Evolutionary conservation across 92 coral and sea anemone genomes (phyloP).

Genomic region (Heliopora coerulea): DNA sequence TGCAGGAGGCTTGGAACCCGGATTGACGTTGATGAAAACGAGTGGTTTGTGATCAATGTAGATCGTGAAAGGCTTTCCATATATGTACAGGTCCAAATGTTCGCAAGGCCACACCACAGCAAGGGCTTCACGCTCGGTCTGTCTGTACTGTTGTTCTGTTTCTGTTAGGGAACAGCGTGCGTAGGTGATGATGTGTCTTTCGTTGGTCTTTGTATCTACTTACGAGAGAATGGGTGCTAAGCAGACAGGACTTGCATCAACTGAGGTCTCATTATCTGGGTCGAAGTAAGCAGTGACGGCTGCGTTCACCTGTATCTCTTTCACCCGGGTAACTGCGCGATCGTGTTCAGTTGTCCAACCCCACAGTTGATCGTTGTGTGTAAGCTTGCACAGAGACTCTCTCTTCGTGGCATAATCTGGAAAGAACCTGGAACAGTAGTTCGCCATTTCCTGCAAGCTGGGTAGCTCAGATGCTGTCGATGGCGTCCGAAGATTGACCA

Average conservation of each 20-base stretch:
- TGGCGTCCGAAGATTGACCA: constrained; percentile 31
- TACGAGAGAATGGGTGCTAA: too few species aligned
- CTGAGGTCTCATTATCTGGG: constrained; percentile 21
- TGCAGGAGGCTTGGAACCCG: constrained; percentile 49
- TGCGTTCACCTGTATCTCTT: constrained; percentile 1
- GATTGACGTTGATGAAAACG: constrained; percentile 37
- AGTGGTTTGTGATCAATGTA: too few species aligned
- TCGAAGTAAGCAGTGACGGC: constrained; percentile 32
- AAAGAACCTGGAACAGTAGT: constrained; percentile 40
- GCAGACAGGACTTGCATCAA: too few species aligned
- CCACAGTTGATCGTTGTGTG: not conserved
- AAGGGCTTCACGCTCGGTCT: constrained; percentile 49
- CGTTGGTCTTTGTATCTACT: too few species aligned
- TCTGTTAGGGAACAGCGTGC: constrained; percentile 25
- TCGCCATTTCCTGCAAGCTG: constrained; percentile 43
- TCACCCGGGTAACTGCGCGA: not conserved
- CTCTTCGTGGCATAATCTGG: constrained; percentile 26
- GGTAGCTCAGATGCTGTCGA: constrained; percentile 24
- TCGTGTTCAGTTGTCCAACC: constrained; percentile 27
- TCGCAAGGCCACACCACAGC: too few species aligned
- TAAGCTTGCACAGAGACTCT: constrained; percentile 30
- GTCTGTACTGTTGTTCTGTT: constrained; percentile 38
- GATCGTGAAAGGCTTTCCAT: too few species aligned
- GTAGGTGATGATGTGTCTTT: too few species aligned
- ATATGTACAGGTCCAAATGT: too few species aligned